These are phyloP conservation scores for Aphidius ervi DNA, from an alignment of 1,140 invertebrate genomes.

Conservation along the genomic window DNA sequence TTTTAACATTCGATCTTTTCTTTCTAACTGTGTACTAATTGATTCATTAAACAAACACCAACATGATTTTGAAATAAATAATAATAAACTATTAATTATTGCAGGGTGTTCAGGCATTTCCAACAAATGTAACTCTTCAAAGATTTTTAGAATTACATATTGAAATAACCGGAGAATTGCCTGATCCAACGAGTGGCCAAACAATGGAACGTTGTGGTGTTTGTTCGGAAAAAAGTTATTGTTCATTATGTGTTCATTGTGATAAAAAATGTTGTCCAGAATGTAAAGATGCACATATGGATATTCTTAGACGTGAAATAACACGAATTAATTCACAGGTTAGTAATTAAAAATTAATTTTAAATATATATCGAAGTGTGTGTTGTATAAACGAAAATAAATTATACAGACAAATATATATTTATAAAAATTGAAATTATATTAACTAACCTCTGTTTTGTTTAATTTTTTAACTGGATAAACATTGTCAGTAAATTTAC, in stretches of 20 bases:
- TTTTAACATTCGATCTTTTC: too few species aligned
- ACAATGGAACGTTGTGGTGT: conserved; percentile 83
- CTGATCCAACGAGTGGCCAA: conserved; percentile 82
- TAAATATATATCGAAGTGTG: neutral
- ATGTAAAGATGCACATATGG: conserved; percentile 92
- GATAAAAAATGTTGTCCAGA: conserved; percentile 89
- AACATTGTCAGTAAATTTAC: conserved; percentile 60
- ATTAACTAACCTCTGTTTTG: conserved; percentile 13
- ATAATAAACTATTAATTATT: neutral
- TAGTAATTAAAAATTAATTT: conserved; percentile 33
- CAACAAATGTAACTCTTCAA: conserved; percentile 93
- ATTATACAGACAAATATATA: too few species aligned
- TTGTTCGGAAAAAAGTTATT: conserved; percentile 93
- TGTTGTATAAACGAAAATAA: too few species aligned
- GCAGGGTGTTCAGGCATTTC: conserved; percentile 86
- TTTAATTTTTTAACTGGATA: conserved; percentile 17
- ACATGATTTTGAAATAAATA: neutral
- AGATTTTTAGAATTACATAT: conserved; percentile 92
- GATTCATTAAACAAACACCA: neutral
- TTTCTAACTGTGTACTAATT: too few species aligned
- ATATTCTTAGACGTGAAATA: conserved; percentile 91
- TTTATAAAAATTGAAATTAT: too few species aligned
- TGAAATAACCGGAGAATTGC: conserved; percentile 86
- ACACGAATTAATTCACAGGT: conserved; percentile 87
- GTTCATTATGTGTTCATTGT: conserved; percentile 86